A percentile compares a stretch with the other conserved stretches of the same genome.
Evolutionary conservation across 2,888 invertebrate genomes (phyloP).

Genomic region (Cloeon dipterum): DNA sequence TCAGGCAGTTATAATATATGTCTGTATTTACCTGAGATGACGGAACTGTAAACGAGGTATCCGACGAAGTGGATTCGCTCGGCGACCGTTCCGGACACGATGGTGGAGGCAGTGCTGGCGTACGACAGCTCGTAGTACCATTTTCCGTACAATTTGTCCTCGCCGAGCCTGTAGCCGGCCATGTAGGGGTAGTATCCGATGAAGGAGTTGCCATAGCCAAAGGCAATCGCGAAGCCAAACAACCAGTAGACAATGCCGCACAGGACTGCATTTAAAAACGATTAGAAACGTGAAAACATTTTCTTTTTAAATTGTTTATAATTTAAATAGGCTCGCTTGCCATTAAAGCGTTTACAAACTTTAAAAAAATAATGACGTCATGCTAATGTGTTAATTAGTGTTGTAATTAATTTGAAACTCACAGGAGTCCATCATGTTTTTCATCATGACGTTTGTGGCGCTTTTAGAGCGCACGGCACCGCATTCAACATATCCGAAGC

Average conservation of each 20-base stretch:
- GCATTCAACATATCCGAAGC: conserved; percentile 25
- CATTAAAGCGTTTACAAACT: no score
- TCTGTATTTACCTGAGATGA: conserved; percentile 21
- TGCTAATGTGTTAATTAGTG: neutral
- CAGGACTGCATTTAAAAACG: conserved; percentile 7
- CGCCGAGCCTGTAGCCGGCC: conserved; percentile 9
- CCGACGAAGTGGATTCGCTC: conserved; percentile 26
- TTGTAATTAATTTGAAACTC: conserved; percentile 8
- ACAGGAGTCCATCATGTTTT: conserved; percentile 24
- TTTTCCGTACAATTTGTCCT: conserved; percentile 10
- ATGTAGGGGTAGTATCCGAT: conserved; percentile 13
- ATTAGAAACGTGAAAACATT: neutral
- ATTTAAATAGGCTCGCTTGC: neutral
- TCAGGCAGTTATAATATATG: no score
- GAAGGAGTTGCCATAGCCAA: conserved; percentile 15
- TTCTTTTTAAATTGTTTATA: neutral
- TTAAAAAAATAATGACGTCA: no score
- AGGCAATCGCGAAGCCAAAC: conserved; percentile 18
- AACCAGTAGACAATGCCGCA: conserved; percentile 16
- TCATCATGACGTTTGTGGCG: conserved; percentile 24
- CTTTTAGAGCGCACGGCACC: conserved; percentile 23
- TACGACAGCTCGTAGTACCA: conserved; percentile 30
- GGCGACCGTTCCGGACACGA: conserved; percentile 27
- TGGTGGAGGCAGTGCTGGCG: conserved; percentile 29
- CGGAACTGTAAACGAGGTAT: conserved; percentile 24